Evolutionary conservation across 2,113 vertebrate genomes (phyloP).

Genomic region (Caranx ignobilis): DNA sequence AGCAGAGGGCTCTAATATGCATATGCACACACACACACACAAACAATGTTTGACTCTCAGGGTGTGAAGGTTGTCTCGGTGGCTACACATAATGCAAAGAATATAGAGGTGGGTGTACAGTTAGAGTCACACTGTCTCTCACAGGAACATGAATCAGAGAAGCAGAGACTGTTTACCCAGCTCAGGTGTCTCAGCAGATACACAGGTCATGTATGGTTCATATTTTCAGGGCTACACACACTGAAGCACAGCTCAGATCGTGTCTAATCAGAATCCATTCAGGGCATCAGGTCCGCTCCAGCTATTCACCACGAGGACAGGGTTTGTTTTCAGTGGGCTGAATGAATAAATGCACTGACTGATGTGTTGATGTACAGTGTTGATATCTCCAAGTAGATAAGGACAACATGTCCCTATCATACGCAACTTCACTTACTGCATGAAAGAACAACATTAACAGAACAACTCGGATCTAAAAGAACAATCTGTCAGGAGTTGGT

Average conservation of each 20-base stretch:
- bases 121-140: not conserved
- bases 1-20: slow-evolving; percentile 32
- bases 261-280: slow-evolving; percentile 11
- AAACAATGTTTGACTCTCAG: not conserved
- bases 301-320: not conserved
- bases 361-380: not conserved
- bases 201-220: slow-evolving; percentile 51
- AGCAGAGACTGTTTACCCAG: slow-evolving; percentile 21
- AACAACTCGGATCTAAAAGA: too few relatives aligned
- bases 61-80: slow-evolving; percentile 29
- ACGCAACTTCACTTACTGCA: slow-evolving; percentile 5
- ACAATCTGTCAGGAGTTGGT: too few relatives aligned
- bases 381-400: slow-evolving; percentile 8
- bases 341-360: not conserved
- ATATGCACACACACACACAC: slow-evolving; percentile 10
- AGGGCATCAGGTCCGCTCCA: not conserved
- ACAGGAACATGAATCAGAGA: slow-evolving; percentile 28
- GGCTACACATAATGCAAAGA: not conserved
- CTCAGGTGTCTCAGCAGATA: slow-evolving; percentile 47
- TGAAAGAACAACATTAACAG: not conserved
- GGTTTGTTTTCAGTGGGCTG: slow-evolving; percentile 12
- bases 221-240: slow-evolving; percentile 24
- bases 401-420: not conserved
- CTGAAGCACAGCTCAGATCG: not conserved
- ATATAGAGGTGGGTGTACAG: not conserved